Conservation (phyloP, 2,888 invertebrate species). For the Arge pagana region DNA sequence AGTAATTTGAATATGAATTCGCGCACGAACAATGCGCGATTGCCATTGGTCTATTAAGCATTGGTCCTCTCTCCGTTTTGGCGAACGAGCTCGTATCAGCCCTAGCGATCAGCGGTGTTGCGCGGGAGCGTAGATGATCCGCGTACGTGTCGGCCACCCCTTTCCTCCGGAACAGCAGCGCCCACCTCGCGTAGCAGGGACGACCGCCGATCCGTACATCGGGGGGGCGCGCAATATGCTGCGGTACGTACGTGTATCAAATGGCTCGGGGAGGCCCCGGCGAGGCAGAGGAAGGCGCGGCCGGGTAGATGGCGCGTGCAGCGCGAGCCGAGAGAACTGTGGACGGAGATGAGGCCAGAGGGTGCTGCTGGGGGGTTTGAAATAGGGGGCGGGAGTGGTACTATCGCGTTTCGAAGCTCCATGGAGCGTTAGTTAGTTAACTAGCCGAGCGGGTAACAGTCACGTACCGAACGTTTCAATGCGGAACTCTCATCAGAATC, state of each 20-base stretch:
- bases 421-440: conserved; percentile 55
- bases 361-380: background rate
- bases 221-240: conserved; percentile 25
- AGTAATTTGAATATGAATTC: conserved; percentile 58
- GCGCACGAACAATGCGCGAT: conserved; percentile 58
- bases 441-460: conserved; percentile 56
- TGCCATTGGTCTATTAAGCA: conserved; percentile 33
- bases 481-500: conserved; percentile 58
- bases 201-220: too few relatives aligned
- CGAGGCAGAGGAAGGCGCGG: conserved; percentile 6
- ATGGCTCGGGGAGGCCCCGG: conserved; percentile 13
- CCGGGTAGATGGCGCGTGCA: conserved; percentile 20
- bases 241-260: conserved; percentile 24
- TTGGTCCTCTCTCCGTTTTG: conserved; percentile 18
- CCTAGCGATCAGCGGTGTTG: conserved; percentile 6
- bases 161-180: background rate
- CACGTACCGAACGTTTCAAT: conserved; percentile 55
- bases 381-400: background rate
- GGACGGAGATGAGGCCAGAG: conserved; percentile 15
- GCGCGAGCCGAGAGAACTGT: conserved; percentile 26
- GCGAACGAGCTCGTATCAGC: conserved; percentile 21
- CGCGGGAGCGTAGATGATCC: background rate
- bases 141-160: background rate
- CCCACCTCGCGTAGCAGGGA: background rate
- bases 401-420: conserved; percentile 46